These are phyloP conservation scores for Phyllotreta striolata DNA, from an alignment of 2,888 invertebrate species.

Conservation along the genomic window DNA sequence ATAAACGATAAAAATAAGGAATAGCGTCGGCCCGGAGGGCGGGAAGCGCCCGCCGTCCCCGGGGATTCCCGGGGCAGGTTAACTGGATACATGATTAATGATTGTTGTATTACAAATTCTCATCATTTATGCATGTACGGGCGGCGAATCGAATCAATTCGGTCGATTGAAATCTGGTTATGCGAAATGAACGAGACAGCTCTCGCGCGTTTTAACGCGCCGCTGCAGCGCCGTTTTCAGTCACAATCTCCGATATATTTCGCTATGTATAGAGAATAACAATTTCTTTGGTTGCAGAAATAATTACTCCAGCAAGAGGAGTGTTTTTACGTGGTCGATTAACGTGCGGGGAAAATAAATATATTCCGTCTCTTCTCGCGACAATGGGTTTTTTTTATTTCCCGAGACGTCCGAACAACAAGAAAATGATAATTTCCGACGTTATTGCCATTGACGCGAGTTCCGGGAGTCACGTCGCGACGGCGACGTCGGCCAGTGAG, in stretches of 20 bases:
- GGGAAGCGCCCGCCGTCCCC: conserved; percentile 45
- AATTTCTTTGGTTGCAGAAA: too few species aligned
- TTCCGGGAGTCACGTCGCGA: conserved; percentile 37
- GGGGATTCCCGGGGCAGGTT: conserved; percentile 48
- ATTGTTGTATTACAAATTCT: conserved; percentile 50
- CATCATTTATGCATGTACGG: conserved; percentile 47
- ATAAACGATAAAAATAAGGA: conserved; percentile 61
- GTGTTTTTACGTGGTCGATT: too few species aligned
- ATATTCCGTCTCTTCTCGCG: too few species aligned
- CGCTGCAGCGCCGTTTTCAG: background rate
- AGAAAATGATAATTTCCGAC: conserved; percentile 21
- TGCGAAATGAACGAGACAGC: conserved; percentile 32
- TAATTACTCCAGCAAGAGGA: too few species aligned
- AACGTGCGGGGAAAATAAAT: too few species aligned
- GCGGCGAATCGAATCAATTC: conserved; percentile 41
- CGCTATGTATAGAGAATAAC: too few species aligned
- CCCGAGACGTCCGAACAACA: too few species aligned
- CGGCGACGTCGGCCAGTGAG: conserved; percentile 49
- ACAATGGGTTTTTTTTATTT: too few species aligned
- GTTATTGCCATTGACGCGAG: conserved; percentile 33
- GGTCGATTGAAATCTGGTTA: conserved; percentile 43
- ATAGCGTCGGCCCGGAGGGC: conserved; percentile 48
- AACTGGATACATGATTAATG: conserved; percentile 57
- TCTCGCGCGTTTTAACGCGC: conserved; percentile 7
- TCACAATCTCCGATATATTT: too few species aligned